A percentile compares a stretch with the other conserved stretches of the same genome.
phyloP scores from a whole-genome alignment of 2,113 vertebrate species.

The Saimiri boliviensis region DNA sequence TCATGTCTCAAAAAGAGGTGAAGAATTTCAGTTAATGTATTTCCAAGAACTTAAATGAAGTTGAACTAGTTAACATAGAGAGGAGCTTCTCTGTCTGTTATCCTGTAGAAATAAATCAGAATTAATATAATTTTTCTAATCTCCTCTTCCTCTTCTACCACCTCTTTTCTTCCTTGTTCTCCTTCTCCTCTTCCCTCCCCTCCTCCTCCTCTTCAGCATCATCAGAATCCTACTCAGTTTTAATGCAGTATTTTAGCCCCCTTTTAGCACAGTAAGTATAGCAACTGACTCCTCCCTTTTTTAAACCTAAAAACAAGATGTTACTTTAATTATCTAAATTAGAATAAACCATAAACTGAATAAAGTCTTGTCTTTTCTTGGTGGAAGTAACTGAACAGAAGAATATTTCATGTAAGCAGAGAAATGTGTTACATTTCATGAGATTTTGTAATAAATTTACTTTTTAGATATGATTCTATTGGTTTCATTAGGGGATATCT shows the following conservation, averaged over 20 bases:
- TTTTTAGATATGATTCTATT: background rate
- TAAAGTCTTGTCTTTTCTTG: background rate
- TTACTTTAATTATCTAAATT: slow-evolving; percentile 10
- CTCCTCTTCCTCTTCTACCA: background rate
- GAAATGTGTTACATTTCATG: background rate
- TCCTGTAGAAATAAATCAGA: background rate
- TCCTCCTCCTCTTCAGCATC: background rate
- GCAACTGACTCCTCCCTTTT: background rate
- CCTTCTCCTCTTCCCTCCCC: background rate
- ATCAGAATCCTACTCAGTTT: background rate
- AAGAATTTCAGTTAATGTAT: slow-evolving; percentile 32
- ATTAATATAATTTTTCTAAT: background rate
- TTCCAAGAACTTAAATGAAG: slow-evolving; percentile 37
- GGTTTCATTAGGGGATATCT: background rate
- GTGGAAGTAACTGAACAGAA: background rate
- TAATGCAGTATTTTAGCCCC: background rate
- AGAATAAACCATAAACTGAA: background rate
- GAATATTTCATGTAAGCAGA: background rate
- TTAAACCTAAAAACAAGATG: background rate
- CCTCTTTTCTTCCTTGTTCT: background rate
- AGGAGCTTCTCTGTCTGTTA: background rate
- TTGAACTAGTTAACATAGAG: background rate
- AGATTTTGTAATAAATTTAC: background rate
- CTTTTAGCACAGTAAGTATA: background rate
- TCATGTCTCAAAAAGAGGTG: background rate